These are phyloP conservation scores for Tenualosa thibaudeaui DNA, from an alignment of 2,797 vertebrate species.

Conservation along the genomic window DNA sequence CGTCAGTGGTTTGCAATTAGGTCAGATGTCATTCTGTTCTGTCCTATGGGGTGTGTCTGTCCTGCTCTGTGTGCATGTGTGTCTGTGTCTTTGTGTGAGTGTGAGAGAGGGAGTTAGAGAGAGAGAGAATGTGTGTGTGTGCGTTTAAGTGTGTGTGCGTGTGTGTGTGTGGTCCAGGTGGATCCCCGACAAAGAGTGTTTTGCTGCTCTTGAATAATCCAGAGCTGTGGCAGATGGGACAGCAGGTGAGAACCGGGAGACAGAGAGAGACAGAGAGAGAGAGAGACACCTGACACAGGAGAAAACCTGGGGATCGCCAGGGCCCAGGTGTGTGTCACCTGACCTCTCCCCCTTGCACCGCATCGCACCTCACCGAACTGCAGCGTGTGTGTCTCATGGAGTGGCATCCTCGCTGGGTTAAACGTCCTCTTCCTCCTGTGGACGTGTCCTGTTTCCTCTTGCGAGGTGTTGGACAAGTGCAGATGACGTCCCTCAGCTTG, in stretches of 20 bases:
- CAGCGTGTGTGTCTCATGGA: neutral
- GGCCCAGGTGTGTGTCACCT: slow-evolving; percentile 61
- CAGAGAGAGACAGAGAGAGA: slow-evolving; percentile 15
- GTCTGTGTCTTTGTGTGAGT: neutral
- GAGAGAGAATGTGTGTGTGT: neutral
- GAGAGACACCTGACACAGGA: slow-evolving; percentile 67
- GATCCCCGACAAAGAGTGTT: slow-evolving; percentile 71
- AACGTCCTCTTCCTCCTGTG: slow-evolving; percentile 48
- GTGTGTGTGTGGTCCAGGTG: slow-evolving; percentile 53
- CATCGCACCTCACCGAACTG: too few species aligned
- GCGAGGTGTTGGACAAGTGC: neutral
- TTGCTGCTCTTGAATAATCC: slow-evolving; percentile 80
- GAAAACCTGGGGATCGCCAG: slow-evolving; percentile 56
- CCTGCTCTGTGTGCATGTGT: neutral
- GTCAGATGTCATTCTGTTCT: neutral
- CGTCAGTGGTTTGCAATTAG: neutral
- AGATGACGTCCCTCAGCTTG: neutral
- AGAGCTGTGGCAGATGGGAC: slow-evolving; percentile 71
- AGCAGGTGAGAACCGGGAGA: slow-evolving; percentile 68
- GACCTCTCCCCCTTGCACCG: slow-evolving; percentile 50
- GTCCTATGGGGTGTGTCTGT: neutral
- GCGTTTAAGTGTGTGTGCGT: neutral
- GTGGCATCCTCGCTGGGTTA: slow-evolving; percentile 33
- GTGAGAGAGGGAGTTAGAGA: neutral
- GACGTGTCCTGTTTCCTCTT: slow-evolving; percentile 42